A percentile compares a stretch with the other conserved stretches of the same genome.
Evolutionary conservation across 2,888 invertebrate genomes (phyloP).

Genomic region (Harpalus rufipes): DNA sequence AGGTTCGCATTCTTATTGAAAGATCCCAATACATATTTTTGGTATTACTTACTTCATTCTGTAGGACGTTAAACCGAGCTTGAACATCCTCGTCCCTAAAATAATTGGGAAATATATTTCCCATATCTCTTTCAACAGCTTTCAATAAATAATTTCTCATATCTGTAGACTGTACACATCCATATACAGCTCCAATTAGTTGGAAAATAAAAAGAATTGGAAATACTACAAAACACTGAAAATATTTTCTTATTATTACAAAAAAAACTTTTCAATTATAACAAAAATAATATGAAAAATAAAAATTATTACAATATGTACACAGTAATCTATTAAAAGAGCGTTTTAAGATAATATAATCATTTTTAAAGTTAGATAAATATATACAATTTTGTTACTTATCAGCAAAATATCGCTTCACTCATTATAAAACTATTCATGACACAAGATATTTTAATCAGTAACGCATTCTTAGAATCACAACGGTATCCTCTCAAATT

Average conservation of each 20-base stretch:
- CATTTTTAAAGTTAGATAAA: too few species aligned
- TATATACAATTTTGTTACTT: too few species aligned
- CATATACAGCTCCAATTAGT: conserved; percentile 16
- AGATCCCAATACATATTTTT: not conserved
- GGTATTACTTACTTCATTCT: conserved; percentile 1
- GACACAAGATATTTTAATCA: too few species aligned
- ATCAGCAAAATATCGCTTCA: too few species aligned
- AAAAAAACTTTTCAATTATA: not conserved
- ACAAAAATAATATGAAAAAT: too few species aligned
- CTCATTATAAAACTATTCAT: too few species aligned
- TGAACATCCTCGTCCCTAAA: not conserved
- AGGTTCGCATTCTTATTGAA: too few species aligned
- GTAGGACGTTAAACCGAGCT: not conserved
- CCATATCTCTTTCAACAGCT: not conserved
- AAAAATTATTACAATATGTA: too few species aligned
- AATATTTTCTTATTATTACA: not conserved
- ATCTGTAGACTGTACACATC: conserved; percentile 1
- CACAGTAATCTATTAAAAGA: too few species aligned
- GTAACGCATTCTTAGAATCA: too few species aligned
- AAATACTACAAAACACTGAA: not conserved
- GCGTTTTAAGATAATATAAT: too few species aligned
- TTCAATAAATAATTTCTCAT: not conserved
- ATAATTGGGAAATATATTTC: conserved; percentile 2
- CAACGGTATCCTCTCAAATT: too few species aligned
- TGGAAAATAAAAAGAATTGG: not conserved